A percentile compares a stretch with the other conserved stretches of the same genome.
Evolutionary conservation across 2,797 vertebrate species (phyloP).

Genomic region (Megalops cyprinoides): DNA sequence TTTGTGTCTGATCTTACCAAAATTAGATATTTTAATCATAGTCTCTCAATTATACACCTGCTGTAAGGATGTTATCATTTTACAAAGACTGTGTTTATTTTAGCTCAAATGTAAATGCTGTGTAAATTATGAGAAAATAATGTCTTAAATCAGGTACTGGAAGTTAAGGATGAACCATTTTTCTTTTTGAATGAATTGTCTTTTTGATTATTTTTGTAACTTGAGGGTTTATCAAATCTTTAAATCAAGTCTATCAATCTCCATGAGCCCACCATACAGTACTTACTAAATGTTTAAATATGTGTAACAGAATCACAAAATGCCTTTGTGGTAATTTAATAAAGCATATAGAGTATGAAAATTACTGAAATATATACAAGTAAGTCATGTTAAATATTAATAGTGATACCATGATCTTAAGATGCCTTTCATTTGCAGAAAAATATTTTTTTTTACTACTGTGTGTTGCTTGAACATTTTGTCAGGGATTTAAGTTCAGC

Average conservation of each 20-base stretch:
- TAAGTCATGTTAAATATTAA: neutral
- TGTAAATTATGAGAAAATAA: neutral
- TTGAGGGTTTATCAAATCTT: neutral
- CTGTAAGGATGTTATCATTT: conserved; percentile 25
- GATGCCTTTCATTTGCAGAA: neutral
- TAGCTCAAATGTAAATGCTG: conserved; percentile 7
- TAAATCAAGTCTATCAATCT: neutral
- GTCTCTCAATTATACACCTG: neutral
- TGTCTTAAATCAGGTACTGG: conserved; percentile 19
- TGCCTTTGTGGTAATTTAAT: conserved; percentile 8
- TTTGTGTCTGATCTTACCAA: conserved; percentile 5
- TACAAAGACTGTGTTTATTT: neutral
- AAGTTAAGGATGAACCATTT: neutral
- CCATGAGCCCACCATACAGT: neutral
- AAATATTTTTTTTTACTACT: neutral
- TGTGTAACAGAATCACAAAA: neutral
- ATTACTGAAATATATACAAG: neutral
- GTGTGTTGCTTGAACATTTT: neutral
- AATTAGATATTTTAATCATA: neutral
- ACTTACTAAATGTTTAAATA: neutral
- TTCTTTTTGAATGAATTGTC: neutral
- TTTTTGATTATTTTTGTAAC: neutral
- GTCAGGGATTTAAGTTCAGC: too few relatives aligned
- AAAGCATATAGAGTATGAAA: neutral
- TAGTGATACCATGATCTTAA: conserved; percentile 12